phyloP scores from a whole-genome alignment of 2,888 invertebrate species.

The Acanthosepion esculentum region DNA sequence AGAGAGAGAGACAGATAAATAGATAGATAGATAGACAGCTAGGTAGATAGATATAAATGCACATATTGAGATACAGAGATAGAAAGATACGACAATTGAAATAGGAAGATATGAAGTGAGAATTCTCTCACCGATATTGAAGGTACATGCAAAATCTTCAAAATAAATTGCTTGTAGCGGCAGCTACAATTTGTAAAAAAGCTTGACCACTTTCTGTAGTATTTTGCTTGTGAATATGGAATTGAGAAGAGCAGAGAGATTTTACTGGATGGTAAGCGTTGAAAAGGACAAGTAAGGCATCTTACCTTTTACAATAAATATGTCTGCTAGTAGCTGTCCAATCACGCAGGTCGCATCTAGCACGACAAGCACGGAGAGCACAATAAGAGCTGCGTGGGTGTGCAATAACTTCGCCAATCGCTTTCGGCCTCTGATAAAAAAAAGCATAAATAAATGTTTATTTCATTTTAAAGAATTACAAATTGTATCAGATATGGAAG shows the following conservation, averaged over 20 bases:
- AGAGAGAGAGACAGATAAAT: no score
- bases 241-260: background rate
- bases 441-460: background rate
- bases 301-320: constrained; percentile 67
- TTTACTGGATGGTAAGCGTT: background rate
- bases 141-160: no score
- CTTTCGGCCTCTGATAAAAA: constrained; percentile 64
- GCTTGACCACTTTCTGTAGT: background rate
- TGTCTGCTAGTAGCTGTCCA: constrained; percentile 67
- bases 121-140: no score
- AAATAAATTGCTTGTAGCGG: no score
- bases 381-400: constrained; percentile 67
- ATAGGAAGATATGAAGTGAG: no score
- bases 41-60: no score
- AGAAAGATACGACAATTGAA: no score
- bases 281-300: background rate
- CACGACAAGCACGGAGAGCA: constrained; percentile 63
- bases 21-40: no score
- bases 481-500: no score
- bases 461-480: background rate
- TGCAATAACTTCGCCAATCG: constrained; percentile 65
- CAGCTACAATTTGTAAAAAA: no score
- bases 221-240: no score
- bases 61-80: no score
- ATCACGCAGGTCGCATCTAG: constrained; percentile 66